Conservation (phyloP, 2,888 invertebrate genomes). For the Amphimallon solstitiale region DNA sequence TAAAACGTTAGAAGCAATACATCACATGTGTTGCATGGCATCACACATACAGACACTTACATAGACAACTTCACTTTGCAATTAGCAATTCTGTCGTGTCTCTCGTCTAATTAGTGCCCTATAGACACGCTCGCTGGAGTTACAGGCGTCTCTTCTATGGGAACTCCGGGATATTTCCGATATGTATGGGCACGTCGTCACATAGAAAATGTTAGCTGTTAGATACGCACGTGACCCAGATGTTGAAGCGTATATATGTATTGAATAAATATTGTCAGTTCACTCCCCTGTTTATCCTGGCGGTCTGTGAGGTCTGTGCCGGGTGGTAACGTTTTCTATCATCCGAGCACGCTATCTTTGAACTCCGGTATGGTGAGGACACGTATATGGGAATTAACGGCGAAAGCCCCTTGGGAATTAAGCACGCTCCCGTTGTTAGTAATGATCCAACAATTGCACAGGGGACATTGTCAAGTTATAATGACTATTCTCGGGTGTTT, state of each 20-base stretch:
- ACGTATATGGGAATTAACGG: too few relatives aligned
- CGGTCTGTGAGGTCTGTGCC: neutral
- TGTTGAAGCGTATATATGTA: constrained; percentile 13
- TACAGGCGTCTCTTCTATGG: neutral
- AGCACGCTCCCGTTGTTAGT: too few relatives aligned
- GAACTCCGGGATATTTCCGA: constrained; percentile 2
- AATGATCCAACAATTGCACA: too few relatives aligned
- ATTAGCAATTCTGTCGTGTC: neutral
- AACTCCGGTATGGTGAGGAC: neutral
- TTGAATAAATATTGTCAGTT: constrained; percentile 26
- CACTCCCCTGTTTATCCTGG: constrained; percentile 1
- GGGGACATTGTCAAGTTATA: too few relatives aligned
- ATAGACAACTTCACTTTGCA: neutral
- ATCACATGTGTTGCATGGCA: too few relatives aligned
- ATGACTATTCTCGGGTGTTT: too few relatives aligned
- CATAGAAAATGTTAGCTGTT: neutral
- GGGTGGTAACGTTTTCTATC: neutral
- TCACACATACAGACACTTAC: neutral
- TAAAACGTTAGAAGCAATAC: neutral
- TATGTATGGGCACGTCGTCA: neutral
- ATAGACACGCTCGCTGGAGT: neutral
- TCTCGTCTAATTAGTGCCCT: constrained; percentile 12
- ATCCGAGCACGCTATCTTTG: neutral
- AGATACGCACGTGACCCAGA: constrained; percentile 9
- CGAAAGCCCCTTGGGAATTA: too few relatives aligned